phyloP scores from a whole-genome alignment of 2,113 vertebrate genomes.

The Mesocricetus auratus region DNA sequence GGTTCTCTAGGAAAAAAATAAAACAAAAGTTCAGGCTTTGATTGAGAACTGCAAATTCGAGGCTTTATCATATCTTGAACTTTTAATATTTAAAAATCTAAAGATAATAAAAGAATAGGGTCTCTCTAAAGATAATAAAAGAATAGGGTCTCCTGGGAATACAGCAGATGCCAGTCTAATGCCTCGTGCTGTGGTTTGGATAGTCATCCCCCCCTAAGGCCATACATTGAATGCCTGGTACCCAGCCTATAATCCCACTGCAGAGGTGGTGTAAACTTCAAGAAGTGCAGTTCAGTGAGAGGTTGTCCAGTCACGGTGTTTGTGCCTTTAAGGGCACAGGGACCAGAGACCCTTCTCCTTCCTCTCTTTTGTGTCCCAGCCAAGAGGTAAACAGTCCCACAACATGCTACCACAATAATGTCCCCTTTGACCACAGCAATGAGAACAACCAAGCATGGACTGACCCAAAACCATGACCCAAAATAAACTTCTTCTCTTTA shows the following conservation, averaged over 20 bases:
- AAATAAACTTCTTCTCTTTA: neutral
- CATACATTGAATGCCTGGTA: neutral
- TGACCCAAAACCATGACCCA: neutral
- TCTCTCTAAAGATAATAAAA: neutral
- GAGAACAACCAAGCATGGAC: neutral
- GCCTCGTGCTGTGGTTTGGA: neutral
- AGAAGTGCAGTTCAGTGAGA: neutral
- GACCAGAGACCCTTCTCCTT: neutral
- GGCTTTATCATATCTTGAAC: neutral
- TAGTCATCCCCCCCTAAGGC: neutral
- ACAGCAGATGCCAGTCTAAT: neutral
- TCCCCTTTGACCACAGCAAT: neutral
- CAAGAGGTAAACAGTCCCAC: neutral
- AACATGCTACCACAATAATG: neutral
- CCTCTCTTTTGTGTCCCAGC: neutral
- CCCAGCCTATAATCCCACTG: too few species aligned
- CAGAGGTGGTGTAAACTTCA: neutral
- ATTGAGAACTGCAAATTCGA: neutral
- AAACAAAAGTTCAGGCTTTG: neutral
- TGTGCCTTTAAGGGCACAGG: neutral
- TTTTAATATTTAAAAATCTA: constrained; percentile 3
- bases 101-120: neutral
- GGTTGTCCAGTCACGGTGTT: neutral
- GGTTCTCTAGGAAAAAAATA: neutral
- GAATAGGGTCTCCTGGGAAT: neutral